Evolutionary conservation across 2,797 vertebrate species (phyloP).

Genomic region (Lates japonicus): DNA sequence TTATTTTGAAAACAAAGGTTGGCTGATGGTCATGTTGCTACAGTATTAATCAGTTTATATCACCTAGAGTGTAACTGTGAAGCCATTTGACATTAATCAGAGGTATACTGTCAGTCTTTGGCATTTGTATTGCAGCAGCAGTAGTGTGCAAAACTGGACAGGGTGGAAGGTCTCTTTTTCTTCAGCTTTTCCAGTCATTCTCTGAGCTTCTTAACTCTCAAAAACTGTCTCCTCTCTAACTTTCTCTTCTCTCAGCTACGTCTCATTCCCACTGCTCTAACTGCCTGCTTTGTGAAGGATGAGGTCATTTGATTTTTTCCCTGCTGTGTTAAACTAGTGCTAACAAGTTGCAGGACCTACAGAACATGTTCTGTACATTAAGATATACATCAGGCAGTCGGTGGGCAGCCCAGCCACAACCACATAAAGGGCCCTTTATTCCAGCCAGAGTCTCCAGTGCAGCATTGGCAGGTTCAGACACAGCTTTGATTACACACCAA

Average conservation of each 20-base stretch:
- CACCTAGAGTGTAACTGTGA: constrained; percentile 39
- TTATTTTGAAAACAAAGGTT: constrained; percentile 73
- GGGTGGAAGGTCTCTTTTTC: constrained; percentile 26
- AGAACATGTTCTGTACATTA: constrained; percentile 86
- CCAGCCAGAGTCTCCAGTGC: constrained; percentile 76
- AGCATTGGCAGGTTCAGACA: constrained; percentile 84
- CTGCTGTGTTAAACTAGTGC: constrained; percentile 83
- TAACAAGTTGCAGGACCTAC: constrained; percentile 87
- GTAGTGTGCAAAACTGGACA: constrained; percentile 21
- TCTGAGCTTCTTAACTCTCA: constrained; percentile 18
- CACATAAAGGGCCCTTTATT: constrained; percentile 86
- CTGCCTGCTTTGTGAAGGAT: constrained; percentile 82
- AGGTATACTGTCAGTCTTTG: constrained; percentile 31
- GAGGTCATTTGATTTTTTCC: constrained; percentile 83
- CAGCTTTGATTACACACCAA: constrained; percentile 85
- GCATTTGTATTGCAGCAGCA: constrained; percentile 5
- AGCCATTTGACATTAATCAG: constrained; percentile 47
- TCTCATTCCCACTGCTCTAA: constrained; percentile 70
- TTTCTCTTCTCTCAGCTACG: constrained; percentile 41
- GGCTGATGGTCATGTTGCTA: constrained; percentile 50
- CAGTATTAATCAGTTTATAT: constrained; percentile 63
- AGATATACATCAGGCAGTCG: constrained; percentile 85
- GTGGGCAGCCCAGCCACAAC: constrained; percentile 78
- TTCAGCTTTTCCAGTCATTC: constrained; percentile 24
- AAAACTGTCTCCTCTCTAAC: constrained; percentile 33